Percentiles rank a stretch among this genome's conserved stretches.
Evolutionary conservation across 2,888 invertebrate genomes (phyloP).

Genomic region (Fragum sueziense): DNA sequence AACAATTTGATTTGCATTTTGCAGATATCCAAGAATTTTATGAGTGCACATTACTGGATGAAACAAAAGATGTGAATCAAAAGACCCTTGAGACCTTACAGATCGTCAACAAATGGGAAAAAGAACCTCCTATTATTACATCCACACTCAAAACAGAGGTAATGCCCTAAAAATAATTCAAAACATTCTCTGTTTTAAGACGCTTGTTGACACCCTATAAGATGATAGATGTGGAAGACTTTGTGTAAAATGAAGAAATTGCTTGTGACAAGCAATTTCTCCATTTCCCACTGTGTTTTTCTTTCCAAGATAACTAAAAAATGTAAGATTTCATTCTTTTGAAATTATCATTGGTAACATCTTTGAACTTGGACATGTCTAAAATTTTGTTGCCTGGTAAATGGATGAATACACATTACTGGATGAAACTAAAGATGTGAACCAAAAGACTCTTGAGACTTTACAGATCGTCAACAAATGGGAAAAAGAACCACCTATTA

Average conservation of each 20-base stretch:
- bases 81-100: constrained; percentile 97
- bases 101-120: constrained; percentile 84
- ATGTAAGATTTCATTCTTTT: neutral
- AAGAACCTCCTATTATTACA: constrained; percentile 73
- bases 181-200: no score
- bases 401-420: constrained; percentile 95
- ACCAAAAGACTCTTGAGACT: constrained; percentile 97
- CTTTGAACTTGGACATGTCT: neutral
- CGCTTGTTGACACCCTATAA: neutral
- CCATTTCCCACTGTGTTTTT: neutral
- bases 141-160: constrained; percentile 73
- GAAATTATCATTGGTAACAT: neutral
- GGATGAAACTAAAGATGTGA: constrained; percentile 96
- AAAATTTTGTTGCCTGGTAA: neutral
- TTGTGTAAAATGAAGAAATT: neutral
- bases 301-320: neutral
- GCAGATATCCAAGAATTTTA: constrained; percentile 99
- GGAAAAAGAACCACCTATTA: constrained; percentile 75
- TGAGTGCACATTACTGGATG: constrained; percentile 97
- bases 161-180: no score
- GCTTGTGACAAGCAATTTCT: neutral
- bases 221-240: neutral
- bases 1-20: no score
- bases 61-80: constrained; percentile 96
- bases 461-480: constrained; percentile 87